These are phyloP conservation scores for Labeo rohita DNA, from an alignment of 2,113 vertebrate species.

Conservation along the genomic window DNA sequence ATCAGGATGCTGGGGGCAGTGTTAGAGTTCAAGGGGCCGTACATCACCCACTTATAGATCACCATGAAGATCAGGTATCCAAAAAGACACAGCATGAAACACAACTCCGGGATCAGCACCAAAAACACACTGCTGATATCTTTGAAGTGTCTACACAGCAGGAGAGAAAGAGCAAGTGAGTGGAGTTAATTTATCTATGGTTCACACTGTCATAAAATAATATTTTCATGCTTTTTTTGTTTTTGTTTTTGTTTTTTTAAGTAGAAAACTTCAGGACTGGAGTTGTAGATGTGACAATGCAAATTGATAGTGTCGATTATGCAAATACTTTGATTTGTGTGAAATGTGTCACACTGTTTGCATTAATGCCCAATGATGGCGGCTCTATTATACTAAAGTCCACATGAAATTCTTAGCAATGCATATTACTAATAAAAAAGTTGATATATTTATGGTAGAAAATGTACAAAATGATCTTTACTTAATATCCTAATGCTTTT, in stretches of 20 bases:
- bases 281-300: too few species aligned
- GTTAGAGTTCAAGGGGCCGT: conserved; percentile 44
- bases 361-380: too few species aligned
- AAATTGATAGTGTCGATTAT: too few species aligned
- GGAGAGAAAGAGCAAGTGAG: neutral
- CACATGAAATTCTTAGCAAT: too few species aligned
- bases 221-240: neutral
- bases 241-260: neutral
- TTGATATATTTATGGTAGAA: too few species aligned
- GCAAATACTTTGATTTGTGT: too few species aligned
- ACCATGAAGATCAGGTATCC: conserved; percentile 86
- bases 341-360: too few species aligned
- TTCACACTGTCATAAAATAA: neutral
- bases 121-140: conserved; percentile 76
- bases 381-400: too few species aligned
- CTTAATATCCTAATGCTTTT: too few species aligned
- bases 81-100: conserved; percentile 83
- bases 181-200: conserved; percentile 40
- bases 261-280: neutral
- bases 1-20: conserved; percentile 85
- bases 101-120: conserved; percentile 80
- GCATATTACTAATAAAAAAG: too few species aligned
- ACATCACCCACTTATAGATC: conserved; percentile 80
- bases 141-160: conserved; percentile 73
- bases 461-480: too few species aligned